Base-by-base conservation (phyloP, 2,888 invertebrate genomes). In the Ypsolopha sequella region DNA sequence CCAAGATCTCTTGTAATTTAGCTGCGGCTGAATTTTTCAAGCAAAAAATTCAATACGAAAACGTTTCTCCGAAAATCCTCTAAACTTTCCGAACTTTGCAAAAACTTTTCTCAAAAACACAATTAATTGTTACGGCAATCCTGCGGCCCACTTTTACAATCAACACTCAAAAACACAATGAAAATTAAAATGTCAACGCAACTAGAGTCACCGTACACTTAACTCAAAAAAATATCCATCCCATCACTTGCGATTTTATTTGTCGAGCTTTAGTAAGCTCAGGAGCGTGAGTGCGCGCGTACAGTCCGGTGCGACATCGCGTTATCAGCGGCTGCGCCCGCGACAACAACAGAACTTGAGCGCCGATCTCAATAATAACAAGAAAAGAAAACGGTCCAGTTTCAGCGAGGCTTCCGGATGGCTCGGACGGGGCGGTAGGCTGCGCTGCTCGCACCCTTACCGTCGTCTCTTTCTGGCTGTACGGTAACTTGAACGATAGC, bases 381-480 rank as follows among this genome's bases (percentile, higher is more conserved):
- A 85, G 85, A 85, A 86, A 86, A 86, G 85, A 86, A 86, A 85
- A 86, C 86, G 86, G 86, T 85, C 86, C 86, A 86, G 86, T 86
- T 86, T 86, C 86, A 86, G 86, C 76, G 73, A 75, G 84, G 81
- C 85, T 85, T 86, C 85, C 85, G 85, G 85, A 84, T 84, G 84
- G 81, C 75, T 77, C 78, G 78, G 68, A 75, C 73, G 75, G 77
- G 76, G 79, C 71, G 76, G 73, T 61, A 59, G 60, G 61, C 62
- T 55, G 68, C 65, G 70, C 73, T 72, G 65, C 73, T 80, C 80
- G 62, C 75, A 66, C 77, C 56, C 64, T 24, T 24, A 24, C 61
- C 61, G 63, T 58, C 55, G 60, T 59, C 70, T 73, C 70, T 80
- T 84, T 75, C 73, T 74, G 70, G 82, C 81, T 81, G 82, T 58